Evolutionary conservation across 2,113 vertebrate species (phyloP).

Genomic region (Calyptomena viridis): DNA sequence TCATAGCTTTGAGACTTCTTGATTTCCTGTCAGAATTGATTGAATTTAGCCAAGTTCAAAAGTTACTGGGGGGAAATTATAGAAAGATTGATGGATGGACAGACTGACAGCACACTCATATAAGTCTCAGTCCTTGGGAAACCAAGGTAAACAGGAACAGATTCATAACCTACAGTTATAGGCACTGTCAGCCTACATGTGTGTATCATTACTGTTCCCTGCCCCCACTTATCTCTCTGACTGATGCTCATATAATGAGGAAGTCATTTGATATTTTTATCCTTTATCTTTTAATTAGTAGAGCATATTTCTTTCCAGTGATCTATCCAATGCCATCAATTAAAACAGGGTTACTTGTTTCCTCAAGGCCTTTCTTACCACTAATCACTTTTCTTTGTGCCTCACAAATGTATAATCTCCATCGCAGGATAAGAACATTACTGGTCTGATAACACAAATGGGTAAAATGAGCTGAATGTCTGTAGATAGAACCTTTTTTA

Average conservation of each 20-base stretch:
- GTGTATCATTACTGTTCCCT: background rate
- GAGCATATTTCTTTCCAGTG: background rate
- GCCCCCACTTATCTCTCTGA: background rate
- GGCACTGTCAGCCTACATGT: background rate
- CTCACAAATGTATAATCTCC: background rate
- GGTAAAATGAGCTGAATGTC: background rate
- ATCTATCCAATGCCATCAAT: background rate
- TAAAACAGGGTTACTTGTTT: conserved; percentile 5
- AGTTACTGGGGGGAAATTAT: background rate
- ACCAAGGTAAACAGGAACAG: background rate
- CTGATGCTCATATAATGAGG: background rate
- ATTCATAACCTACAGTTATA: background rate
- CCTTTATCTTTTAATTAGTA: conserved; percentile 37
- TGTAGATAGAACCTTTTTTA: background rate
- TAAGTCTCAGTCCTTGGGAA: background rate
- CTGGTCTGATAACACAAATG: background rate
- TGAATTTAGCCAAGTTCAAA: background rate
- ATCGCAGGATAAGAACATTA: background rate
- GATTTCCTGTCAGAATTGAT: background rate
- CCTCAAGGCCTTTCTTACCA: background rate
- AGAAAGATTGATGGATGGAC: background rate
- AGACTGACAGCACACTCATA: background rate
- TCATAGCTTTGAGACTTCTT: background rate
- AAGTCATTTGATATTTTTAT: conserved; percentile 24
- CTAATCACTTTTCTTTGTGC: background rate